phyloP scores from a whole-genome alignment of 2,797 vertebrate species.

The Novumbra hubbsi region DNA sequence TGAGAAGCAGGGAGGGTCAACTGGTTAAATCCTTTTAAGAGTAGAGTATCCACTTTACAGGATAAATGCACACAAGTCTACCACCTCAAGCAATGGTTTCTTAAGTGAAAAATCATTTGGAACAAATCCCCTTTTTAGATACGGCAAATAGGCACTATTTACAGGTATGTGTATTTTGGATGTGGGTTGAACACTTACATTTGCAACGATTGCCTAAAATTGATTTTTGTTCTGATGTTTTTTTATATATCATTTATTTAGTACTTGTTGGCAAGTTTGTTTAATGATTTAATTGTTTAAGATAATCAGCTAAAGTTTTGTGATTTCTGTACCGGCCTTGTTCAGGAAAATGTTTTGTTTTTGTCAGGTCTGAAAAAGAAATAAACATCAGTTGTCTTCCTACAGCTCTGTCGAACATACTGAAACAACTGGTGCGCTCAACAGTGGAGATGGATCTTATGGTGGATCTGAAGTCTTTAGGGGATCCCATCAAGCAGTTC shows the following conservation, averaged over 20 bases:
- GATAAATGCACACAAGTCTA: constrained; percentile 8
- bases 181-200: not conserved
- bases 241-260: not conserved
- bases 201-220: not conserved
- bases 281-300: not conserved
- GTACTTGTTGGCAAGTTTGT: not conserved
- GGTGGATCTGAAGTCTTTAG: constrained; percentile 60
- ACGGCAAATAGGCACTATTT: not conserved
- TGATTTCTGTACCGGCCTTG: no score
- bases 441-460: constrained; percentile 65
- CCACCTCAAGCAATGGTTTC: constrained; percentile 5
- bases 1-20: constrained; percentile 35
- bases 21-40: constrained; percentile 51
- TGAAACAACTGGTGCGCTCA: not conserved
- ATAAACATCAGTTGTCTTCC: not conserved
- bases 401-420: not conserved
- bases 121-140: constrained; percentile 1
- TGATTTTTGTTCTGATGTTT: not conserved
- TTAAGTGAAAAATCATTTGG: not conserved
- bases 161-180: constrained; percentile 1
- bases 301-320: not conserved
- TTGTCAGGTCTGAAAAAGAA: not conserved
- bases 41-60: constrained; percentile 18
- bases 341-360: not conserved
- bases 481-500: constrained; percentile 71